Percentiles rank a stretch among this genome's conserved stretches.
phyloP scores from a whole-genome alignment of 2,888 invertebrate genomes.

The Drosophila kuntzei region DNA sequence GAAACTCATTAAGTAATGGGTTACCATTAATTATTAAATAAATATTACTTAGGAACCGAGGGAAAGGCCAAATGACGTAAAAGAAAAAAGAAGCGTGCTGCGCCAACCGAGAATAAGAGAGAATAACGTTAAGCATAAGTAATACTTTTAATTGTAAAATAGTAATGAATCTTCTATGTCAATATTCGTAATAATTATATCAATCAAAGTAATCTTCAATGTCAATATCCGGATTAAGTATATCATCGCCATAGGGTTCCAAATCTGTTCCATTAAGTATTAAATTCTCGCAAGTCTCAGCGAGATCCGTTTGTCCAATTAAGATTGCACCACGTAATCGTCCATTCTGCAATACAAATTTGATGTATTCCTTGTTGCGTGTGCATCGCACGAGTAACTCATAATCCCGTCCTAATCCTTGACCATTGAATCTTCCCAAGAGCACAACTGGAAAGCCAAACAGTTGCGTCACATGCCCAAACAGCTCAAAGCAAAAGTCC shows the following conservation, averaged over 20 bases:
- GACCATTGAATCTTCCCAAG: constrained; percentile 96
- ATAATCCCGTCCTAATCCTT: constrained; percentile 92
- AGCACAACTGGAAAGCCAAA: constrained; percentile 97
- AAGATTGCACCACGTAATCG: constrained; percentile 96
- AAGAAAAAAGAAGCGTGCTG: constrained; percentile 39
- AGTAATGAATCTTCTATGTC: constrained; percentile 99
- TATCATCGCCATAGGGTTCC: constrained; percentile 94
- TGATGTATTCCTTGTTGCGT: constrained; percentile 92
- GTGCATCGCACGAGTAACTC: constrained; percentile 95
- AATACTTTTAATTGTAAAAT: constrained; percentile 29
- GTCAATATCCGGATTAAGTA: constrained; percentile 97
- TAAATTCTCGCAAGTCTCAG: constrained; percentile 99
- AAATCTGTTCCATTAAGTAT: constrained; percentile 97
- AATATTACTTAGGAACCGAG: constrained; percentile 76
- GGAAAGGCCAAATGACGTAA: constrained; percentile 84
- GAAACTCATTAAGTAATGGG: not conserved
- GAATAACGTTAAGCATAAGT: constrained; percentile 5
- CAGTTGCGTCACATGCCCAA: constrained; percentile 97
- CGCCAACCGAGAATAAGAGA: constrained; percentile 22
- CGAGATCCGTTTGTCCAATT: constrained; percentile 98
- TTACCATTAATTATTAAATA: not conserved
- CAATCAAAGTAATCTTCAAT: constrained; percentile 99
- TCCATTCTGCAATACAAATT: constrained; percentile 94
- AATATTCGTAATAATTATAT: constrained; percentile 88
- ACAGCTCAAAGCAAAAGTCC: constrained; percentile 99